Conservation (phyloP, 2,797 vertebrate species). For the Platyrinchus mystaceus region DNA sequence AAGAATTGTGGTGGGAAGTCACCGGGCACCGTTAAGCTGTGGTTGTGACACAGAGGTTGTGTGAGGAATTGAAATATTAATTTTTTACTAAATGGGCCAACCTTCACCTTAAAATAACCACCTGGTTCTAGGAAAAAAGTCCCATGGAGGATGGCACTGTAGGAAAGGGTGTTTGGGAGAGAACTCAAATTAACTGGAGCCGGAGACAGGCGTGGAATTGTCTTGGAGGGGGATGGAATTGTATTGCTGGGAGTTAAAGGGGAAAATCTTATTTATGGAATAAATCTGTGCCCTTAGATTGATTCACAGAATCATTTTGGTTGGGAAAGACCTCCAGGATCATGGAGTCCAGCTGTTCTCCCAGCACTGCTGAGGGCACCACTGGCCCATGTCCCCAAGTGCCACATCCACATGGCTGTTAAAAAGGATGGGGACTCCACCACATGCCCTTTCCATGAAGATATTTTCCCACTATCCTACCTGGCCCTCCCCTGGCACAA, state of each 20-base stretch:
- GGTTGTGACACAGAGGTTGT: fast-evolving
- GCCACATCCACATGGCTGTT: not conserved
- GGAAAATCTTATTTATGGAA: not conserved
- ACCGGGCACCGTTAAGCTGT: fast-evolving
- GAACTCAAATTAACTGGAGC: not conserved
- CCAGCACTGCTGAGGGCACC: not conserved
- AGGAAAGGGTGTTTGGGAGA: not conserved
- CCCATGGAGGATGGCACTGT: not conserved
- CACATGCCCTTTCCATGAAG: not conserved
- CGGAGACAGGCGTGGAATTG: not conserved
- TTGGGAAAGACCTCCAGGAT: not conserved
- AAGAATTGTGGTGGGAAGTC: not conserved
- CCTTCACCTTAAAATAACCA: not conserved
- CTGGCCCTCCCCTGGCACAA: not conserved
- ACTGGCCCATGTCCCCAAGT: not conserved
- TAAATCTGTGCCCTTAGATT: not conserved
- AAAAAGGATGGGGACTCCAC: not conserved
- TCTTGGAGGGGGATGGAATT: not conserved
- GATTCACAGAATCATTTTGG: not conserved
- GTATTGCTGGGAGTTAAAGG: not conserved
- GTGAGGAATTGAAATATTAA: not conserved
- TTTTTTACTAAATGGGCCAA: not conserved
- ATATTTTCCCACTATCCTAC: not conserved
- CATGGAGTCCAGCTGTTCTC: no score
- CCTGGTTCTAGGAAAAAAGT: not conserved